Percentiles rank a stretch among this genome's conserved stretches.
These are phyloP conservation scores for Drymodes brunneopygia DNA, from an alignment of 2,113 vertebrate species.

Conservation along the genomic window DNA sequence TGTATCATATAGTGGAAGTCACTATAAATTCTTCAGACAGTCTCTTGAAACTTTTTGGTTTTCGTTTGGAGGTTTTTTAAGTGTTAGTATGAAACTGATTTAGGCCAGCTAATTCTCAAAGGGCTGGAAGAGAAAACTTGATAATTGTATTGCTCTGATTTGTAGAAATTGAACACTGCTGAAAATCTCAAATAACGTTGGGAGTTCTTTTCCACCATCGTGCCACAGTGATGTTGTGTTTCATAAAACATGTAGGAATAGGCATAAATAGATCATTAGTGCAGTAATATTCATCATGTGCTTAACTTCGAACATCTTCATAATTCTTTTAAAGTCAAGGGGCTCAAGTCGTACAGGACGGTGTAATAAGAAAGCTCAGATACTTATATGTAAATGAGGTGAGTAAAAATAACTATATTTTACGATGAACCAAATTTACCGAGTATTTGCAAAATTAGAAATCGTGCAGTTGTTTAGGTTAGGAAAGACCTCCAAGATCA, in stretches of 20 bases:
- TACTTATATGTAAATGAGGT: background rate
- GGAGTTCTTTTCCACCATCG: background rate
- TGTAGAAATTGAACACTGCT: background rate
- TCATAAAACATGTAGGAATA: background rate
- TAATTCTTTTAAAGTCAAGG: background rate
- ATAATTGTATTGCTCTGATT: background rate
- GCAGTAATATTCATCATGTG: background rate
- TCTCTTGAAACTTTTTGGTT: background rate
- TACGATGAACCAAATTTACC: background rate
- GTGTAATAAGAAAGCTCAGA: rapidly evolving
- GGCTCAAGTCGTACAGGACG: background rate
- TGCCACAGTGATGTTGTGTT: background rate
- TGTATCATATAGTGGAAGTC: background rate
- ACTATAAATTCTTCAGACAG: background rate
- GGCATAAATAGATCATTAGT: background rate
- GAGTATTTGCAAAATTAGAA: background rate
- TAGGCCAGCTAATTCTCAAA: background rate
- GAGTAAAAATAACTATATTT: background rate
- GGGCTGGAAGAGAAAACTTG: background rate
- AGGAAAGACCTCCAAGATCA: background rate
- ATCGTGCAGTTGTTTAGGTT: background rate
- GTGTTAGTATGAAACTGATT: background rate
- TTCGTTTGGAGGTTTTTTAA: background rate
- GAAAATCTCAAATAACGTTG: background rate
- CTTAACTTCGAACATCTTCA: background rate